Base-by-base conservation (phyloP, 2,888 invertebrate genomes). In the Drosophila neotestacea region DNA sequence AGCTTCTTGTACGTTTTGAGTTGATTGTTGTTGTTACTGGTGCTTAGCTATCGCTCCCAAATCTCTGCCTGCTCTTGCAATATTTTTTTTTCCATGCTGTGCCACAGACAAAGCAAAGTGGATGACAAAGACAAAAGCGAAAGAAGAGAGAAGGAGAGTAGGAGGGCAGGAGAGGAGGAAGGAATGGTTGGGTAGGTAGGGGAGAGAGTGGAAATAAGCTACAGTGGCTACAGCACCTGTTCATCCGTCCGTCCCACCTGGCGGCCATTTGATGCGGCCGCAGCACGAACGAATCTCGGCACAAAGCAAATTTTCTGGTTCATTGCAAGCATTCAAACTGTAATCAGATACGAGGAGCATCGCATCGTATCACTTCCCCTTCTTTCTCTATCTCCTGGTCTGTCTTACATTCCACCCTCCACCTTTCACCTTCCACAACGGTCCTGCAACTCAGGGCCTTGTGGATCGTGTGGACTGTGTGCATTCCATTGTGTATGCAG, bases 311-410 rank as follows among this genome's bases (percentile, higher is more conserved):
- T 85, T 88, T 85, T 88, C 88, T 85, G 87, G 88, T 85, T 86
- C 88, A 88, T 88, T 85, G 88, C 81, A 84, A 66, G 81, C 84
- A 88, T 85, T 88, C 79, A 88, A 86, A 86, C 70, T 85, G 85
- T 88, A 88, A 85, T 85, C 85, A 74, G 85, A 85, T 88, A 83
- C 86, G 61, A 68, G 22, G 22, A 22, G 22, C 22, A 22, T 22
- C 22, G 65, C 44, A 46, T 38, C 44, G 6, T 72, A 68, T 55
- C 44, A 30, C 34, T 46, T 22, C 22, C 50, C 38, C 30, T 2
- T 16, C 48, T 28, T 36, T 2, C n/a, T 0, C 27, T 6, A 10
- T 4, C 11, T 1, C 10, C 28, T 34, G 13, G 7, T 4, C 13
- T 9, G 16, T 48, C 39, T 16, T 36, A 16, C 42, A 9, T 32